A percentile compares a stretch with the other conserved stretches of the same genome.
These are phyloP conservation scores for Tautogolabrus adspersus DNA, from an alignment of 2,113 vertebrate species.

Conservation along the genomic window DNA sequence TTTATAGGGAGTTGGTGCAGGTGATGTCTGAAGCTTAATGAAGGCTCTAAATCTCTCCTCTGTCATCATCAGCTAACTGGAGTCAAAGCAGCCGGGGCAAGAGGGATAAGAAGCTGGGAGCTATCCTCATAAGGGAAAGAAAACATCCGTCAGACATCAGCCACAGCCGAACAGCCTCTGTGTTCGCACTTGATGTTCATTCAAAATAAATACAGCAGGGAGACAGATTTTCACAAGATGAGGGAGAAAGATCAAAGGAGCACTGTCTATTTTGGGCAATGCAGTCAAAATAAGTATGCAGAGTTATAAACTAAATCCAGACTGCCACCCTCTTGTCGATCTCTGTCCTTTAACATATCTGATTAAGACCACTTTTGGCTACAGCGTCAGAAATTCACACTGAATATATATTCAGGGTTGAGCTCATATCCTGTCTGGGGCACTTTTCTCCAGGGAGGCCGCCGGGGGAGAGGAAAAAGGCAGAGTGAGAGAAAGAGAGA, in stretches of 20 bases:
- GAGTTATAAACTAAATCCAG: constrained; percentile 38
- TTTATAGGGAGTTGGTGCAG: constrained; percentile 69
- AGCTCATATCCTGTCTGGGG: constrained; percentile 83
- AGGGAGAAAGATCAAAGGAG: constrained; percentile 55
- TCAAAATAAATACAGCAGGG: constrained; percentile 68
- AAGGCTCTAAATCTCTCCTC: constrained; percentile 71
- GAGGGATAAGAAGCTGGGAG: constrained; percentile 51
- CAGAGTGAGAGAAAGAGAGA: constrained; percentile 62
- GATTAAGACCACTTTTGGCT: constrained; percentile 59
- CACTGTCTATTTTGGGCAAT: constrained; percentile 28
- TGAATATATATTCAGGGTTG: constrained; percentile 69
- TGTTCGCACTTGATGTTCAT: constrained; percentile 61
- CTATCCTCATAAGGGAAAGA: constrained; percentile 60
- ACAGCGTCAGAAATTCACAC: constrained; percentile 55
- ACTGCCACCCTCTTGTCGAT: constrained; percentile 25
- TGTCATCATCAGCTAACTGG: constrained; percentile 62
- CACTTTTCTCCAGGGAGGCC: constrained; percentile 62
- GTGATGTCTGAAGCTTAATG: constrained; percentile 74
- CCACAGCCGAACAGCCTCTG: constrained; percentile 47
- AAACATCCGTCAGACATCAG: constrained; percentile 66
- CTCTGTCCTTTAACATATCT: constrained; percentile 56
- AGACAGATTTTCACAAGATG: constrained; percentile 54
- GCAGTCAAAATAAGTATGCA: constrained; percentile 42
- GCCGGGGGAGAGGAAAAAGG: constrained; percentile 51
- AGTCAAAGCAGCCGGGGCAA: constrained; percentile 50